Evolutionary conservation across 2,888 invertebrate species (phyloP).

Genomic region (Ophion obscuratus): DNA sequence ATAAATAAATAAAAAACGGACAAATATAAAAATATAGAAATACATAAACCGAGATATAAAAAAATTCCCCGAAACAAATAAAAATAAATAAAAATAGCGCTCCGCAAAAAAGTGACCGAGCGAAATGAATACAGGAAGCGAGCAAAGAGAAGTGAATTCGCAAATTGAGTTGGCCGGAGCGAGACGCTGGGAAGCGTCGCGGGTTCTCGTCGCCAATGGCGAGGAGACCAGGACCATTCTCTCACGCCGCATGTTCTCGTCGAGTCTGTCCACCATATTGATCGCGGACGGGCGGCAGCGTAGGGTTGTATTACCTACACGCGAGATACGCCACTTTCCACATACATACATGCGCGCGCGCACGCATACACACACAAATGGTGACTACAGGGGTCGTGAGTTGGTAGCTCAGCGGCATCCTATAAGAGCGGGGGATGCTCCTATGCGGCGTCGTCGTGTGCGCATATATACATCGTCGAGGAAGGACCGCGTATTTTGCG

Average conservation of each 20-base stretch:
- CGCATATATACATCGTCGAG: constrained; percentile 18
- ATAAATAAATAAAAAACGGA: background rate
- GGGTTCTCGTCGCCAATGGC: constrained; percentile 56
- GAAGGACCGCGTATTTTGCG: constrained; percentile 38
- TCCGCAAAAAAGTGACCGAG: no score
- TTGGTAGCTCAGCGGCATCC: constrained; percentile 59
- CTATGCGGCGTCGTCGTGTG: constrained; percentile 36
- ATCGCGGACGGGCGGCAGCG: constrained; percentile 79
- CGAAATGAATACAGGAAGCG: background rate
- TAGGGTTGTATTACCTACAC: constrained; percentile 65
- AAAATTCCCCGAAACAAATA: no score
- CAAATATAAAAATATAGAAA: no score
- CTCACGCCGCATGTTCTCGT: constrained; percentile 77
- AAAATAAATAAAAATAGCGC: no score
- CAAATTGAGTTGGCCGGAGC: constrained; percentile 68
- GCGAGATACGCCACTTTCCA: constrained; percentile 51
- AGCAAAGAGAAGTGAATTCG: constrained; percentile 62
- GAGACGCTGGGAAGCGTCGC: constrained; percentile 54
- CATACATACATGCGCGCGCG: constrained; percentile 64
- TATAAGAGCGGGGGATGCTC: constrained; percentile 54
- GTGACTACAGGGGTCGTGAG: constrained; percentile 54
- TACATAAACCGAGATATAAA: no score
- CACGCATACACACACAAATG: constrained; percentile 31
- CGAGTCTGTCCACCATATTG: constrained; percentile 84
- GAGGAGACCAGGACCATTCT: constrained; percentile 52